Evolutionary conservation across 2,797 vertebrate genomes (phyloP).

Genomic region (Emys orbicularis): DNA sequence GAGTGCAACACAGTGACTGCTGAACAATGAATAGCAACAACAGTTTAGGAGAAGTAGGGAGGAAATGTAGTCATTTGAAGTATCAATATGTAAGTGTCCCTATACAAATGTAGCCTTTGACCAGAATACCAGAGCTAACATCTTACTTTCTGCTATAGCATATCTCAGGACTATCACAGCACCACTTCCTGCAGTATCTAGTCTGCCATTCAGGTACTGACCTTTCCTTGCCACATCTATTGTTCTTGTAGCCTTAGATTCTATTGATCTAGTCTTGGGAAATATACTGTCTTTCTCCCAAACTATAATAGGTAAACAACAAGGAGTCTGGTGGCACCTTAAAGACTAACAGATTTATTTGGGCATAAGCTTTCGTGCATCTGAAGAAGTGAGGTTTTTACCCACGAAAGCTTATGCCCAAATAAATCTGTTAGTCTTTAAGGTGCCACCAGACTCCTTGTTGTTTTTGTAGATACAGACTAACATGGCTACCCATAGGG

Average conservation of each 20-base stretch:
- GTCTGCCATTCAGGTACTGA: background rate
- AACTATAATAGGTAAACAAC: background rate
- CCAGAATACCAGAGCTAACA: background rate
- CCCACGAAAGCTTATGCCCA: no score
- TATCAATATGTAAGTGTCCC: background rate
- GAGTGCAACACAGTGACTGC: background rate
- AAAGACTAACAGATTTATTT: no score
- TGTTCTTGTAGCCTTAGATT: background rate
- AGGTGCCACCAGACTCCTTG: no score
- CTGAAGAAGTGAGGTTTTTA: no score
- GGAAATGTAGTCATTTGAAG: background rate
- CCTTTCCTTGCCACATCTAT: background rate
- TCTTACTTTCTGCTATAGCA: background rate
- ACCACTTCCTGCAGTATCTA: background rate
- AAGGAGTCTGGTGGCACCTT: no score
- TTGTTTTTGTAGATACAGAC: no score
- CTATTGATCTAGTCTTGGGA: background rate
- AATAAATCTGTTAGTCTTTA: no score
- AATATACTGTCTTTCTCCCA: fast-evolving
- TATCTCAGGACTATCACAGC: background rate
- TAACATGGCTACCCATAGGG: background rate
- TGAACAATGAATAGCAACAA: fast-evolving
- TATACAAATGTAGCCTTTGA: background rate
- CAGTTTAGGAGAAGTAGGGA: background rate
- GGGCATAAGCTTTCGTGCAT: no score